Percentiles rank a stretch among this genome's conserved stretches.
Conservation (phyloP, 2,113 vertebrate species). For the Macheiramphus alcinus region DNA sequence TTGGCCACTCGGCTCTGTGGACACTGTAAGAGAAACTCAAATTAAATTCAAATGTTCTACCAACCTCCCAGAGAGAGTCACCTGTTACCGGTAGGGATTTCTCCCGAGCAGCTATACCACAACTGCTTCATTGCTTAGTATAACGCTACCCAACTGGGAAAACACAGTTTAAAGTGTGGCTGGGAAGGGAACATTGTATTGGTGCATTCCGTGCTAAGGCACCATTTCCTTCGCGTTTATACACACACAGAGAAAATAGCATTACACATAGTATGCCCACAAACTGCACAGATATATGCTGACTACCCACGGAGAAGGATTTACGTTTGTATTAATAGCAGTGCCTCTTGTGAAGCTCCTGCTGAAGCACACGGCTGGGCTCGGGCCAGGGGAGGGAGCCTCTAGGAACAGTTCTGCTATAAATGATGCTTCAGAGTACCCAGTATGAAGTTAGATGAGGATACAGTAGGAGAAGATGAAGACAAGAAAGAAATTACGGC, state of each 20-base stretch:
- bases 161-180: fast-evolving
- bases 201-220: background rate
- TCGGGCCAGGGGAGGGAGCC: background rate
- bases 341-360: background rate
- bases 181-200: fast-evolving
- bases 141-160: background rate
- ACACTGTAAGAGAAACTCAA: fast-evolving
- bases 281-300: background rate
- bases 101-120: fast-evolving
- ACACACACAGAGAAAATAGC: background rate
- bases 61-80: background rate
- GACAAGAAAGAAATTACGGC: background rate
- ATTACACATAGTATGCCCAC: fast-evolving
- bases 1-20: background rate
- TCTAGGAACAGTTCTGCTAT: background rate
- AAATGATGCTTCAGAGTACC: background rate
- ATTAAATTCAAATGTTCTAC: background rate
- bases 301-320: background rate
- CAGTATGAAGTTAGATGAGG: background rate
- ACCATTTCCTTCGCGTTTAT: background rate
- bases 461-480: background rate
- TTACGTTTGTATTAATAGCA: background rate
- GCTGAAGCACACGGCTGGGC: background rate
- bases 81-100: background rate
- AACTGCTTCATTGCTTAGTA: background rate